Evolutionary conservation across 2,797 vertebrate genomes (phyloP).

Genomic region (Acrossocheilus fasciatus): DNA sequence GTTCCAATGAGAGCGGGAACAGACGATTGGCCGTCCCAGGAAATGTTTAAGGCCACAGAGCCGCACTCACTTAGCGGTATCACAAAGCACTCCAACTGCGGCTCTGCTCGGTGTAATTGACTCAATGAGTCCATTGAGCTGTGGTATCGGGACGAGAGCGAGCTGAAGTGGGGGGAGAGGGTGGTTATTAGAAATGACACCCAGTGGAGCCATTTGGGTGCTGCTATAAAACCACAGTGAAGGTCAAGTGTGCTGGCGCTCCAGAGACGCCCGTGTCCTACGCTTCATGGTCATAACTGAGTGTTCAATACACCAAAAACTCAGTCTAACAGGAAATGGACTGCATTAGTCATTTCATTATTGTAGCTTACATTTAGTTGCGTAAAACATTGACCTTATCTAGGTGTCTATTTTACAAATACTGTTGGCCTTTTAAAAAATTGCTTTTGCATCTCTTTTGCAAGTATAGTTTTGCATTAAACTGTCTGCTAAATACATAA

Average conservation of each 20-base stretch:
- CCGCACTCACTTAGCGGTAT: slow-evolving; percentile 14
- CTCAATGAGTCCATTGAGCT: slow-evolving; percentile 39
- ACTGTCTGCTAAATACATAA: not conserved
- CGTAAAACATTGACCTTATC: not conserved
- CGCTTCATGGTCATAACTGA: slow-evolving; percentile 55
- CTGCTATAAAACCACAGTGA: slow-evolving; percentile 74
- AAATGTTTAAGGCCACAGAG: slow-evolving; percentile 42
- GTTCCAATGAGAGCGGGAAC: slow-evolving; percentile 39
- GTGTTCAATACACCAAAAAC: slow-evolving; percentile 42
- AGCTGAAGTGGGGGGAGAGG: slow-evolving; percentile 53
- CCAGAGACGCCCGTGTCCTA: slow-evolving; percentile 61
- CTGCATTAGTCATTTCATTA: not conserved
- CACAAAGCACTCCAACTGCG: slow-evolving; percentile 39
- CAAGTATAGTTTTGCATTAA: not conserved
- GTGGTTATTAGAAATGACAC: slow-evolving; percentile 55
- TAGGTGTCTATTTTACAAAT: not conserved
- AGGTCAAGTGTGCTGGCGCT: slow-evolving; percentile 70
- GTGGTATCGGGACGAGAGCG: slow-evolving; percentile 24
- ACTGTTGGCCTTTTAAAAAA: not conserved
- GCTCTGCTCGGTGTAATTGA: slow-evolving; percentile 35
- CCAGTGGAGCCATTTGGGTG: slow-evolving; percentile 67
- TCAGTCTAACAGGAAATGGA: slow-evolving; percentile 31
- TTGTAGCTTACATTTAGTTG: not conserved
- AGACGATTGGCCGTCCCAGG: slow-evolving; percentile 25
- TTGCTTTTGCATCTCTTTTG: not conserved